These are phyloP conservation scores for Pachliopta kotzebuea DNA, from an alignment of 2,888 invertebrate species.

Conservation along the genomic window DNA sequence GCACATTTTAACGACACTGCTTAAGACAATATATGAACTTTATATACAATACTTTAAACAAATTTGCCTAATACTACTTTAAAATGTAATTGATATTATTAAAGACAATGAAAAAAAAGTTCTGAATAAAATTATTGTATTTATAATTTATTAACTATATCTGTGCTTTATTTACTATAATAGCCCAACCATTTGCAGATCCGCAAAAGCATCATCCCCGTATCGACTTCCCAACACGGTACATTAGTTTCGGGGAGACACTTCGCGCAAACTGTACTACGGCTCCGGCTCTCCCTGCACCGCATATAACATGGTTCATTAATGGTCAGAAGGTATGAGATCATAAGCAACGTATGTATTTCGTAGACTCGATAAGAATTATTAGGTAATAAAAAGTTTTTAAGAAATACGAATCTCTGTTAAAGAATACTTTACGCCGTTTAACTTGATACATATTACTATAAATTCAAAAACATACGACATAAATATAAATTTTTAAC, in stretches of 20 bases:
- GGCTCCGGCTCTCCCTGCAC: constrained; percentile 85
- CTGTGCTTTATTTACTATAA: too few species aligned
- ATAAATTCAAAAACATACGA: too few species aligned
- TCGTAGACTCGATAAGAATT: not conserved
- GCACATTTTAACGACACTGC: constrained; percentile 42
- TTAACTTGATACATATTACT: too few species aligned
- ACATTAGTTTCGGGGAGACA: constrained; percentile 68
- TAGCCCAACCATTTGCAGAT: constrained; percentile 44
- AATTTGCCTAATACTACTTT: not conserved
- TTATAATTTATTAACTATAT: constrained; percentile 8
- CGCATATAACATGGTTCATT: constrained; percentile 89
- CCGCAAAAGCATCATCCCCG: constrained; percentile 75
- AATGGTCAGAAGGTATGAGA: constrained; percentile 85
- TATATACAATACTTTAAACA: not conserved
- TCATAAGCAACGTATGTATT: not conserved
- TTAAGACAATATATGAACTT: not conserved
- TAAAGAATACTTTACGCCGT: too few species aligned
- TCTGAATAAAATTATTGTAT: not conserved
- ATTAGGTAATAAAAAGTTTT: too few species aligned
- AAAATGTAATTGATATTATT: not conserved
- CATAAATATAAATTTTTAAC: too few species aligned
- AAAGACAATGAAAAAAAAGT: not conserved
- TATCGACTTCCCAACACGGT: constrained; percentile 69
- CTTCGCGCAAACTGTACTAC: constrained; percentile 80
- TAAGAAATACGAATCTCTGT: too few species aligned